Evolutionary conservation across 2,797 vertebrate genomes (phyloP).

Genomic region (Fistularia tabacaria): DNA sequence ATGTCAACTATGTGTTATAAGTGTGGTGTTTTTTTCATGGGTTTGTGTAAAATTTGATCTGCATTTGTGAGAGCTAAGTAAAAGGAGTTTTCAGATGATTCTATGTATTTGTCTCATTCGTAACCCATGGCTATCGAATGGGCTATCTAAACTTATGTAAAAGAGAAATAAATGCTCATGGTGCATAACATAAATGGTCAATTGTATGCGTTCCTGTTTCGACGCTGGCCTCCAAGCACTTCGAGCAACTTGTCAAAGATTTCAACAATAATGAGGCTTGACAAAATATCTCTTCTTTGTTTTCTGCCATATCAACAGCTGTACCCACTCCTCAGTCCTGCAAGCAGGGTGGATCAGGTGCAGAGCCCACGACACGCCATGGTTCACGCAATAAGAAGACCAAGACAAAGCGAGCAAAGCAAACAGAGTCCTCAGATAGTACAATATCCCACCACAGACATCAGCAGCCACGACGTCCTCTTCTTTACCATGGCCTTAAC

Average conservation of each 20-base stretch:
- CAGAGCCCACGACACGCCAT: conserved; percentile 60
- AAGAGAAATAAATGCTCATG: too few species aligned
- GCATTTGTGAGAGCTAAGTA: too few species aligned
- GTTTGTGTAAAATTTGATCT: too few species aligned
- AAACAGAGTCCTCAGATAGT: conserved; percentile 83
- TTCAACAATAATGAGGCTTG: background rate
- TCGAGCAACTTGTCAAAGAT: background rate
- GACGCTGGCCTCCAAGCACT: too few species aligned
- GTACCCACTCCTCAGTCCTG: conserved; percentile 47
- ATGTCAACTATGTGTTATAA: too few species aligned
- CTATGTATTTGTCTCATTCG: too few species aligned
- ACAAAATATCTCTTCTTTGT: background rate
- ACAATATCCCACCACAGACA: conserved; percentile 71
- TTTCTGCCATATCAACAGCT: conserved; percentile 32
- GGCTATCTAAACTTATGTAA: too few species aligned
- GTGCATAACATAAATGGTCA: too few species aligned
- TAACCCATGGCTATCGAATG: too few species aligned
- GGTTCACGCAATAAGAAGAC: conserved; percentile 81
- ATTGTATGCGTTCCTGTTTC: too few species aligned
- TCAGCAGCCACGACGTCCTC: conserved; percentile 67
- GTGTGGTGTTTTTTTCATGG: too few species aligned
- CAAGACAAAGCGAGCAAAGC: conserved; percentile 83
- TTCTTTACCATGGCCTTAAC: conserved; percentile 73
- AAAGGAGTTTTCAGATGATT: too few species aligned
- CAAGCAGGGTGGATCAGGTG: conserved; percentile 56